Base-by-base conservation (phyloP, 2,797 vertebrate species). In the Pipistrellus pipistrellus region DNA sequence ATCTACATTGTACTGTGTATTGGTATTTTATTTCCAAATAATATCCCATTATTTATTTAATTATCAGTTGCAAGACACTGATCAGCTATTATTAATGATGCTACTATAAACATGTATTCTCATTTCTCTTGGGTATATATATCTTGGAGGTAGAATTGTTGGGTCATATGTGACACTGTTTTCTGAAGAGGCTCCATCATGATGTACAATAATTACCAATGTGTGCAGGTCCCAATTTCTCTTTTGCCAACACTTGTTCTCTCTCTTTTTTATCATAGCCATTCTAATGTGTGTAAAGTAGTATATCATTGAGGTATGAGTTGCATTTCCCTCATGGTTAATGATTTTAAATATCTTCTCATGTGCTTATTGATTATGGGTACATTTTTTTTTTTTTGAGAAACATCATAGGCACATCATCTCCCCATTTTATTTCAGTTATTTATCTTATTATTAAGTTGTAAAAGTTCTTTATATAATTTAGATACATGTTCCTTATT, bases 381-480 rank as follows among this genome's bases (percentile, higher is more conserved):
- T 71, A 0, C 68, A n/a, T n/a, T 69, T 90, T 88, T 90, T 69
- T 90, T 88, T 90, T 81, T 64, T 90, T 30, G 32, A 82, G n/a
- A 85, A 91, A 69, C 30, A 82, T 41, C 4, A 15, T 80, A 57
- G 53, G 76, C n/a, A 35, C 14, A 46, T 35, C 8, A 75, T 69
- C 92, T 86, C 14, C 17, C 46, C 23, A 51, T 20, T 85, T 32
- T 66, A 81, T 4, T 46, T 76, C 12, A 4, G 1, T 59, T 59
- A 46, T 89, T 78, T 77, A 3, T 68, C 13, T 88, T 92, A 44
- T 64, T 66, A 27, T 25, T 80, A 20, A 78, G n/a, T 55, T 91
- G 7, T 27, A 78, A 84, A 11, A 48, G 21, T 83, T 76, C 21
- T 68, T 90, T 75, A 41, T 44, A 41, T 69, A 57, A 55, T 72